Evolutionary conservation across 2,113 vertebrate species (phyloP), one percentile per base, ranked within the genome.

Genomic region (Castor canadensis): DNA sequence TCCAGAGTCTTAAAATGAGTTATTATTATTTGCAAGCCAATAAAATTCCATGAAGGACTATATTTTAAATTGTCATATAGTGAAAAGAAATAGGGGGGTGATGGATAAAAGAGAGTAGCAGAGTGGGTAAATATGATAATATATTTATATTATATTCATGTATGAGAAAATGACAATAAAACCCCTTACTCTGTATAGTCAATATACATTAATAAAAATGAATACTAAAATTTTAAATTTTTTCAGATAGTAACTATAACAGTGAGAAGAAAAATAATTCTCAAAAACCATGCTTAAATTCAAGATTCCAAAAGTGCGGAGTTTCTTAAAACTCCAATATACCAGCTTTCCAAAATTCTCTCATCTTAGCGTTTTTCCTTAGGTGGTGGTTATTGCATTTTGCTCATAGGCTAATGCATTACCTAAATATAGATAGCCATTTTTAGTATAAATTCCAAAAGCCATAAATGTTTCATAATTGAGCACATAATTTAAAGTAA

Each of bases 391-490:
- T 87, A 94, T 76, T 87, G 83, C 69, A 94, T 97, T 96, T 95
- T 97, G 64, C 94, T 91, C 96, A 95, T 86, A 89, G 89, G 75
- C 91, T 96, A 95, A 97, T 96, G 96, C 79, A 97, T 97, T 96
- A 89, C 93, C 96, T 98, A 97, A 97, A 97, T 97, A 97, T 97
- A 98, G 97, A 95, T 93, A 96, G 95, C 94, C 94, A 91, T 93
- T 97, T 97, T 97, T 96, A 97, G 96, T 93, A 94, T 96, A 97
- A 97, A 97, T 97, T 97, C 93, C 91, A 95, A 97, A 97, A 96
- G 88, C 93, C 88, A 97, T 97, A 98, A 97, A 98, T 97, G 95
- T 97, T 97, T 98, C 91, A 97, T 98, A 97, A 97, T 96, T 98
- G 96, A 97, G 82, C 58, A 93, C 80, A 97, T 96, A 97, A 97